Conservation (phyloP, 2,888 invertebrate species). For the Allolobophora icterica region DNA sequence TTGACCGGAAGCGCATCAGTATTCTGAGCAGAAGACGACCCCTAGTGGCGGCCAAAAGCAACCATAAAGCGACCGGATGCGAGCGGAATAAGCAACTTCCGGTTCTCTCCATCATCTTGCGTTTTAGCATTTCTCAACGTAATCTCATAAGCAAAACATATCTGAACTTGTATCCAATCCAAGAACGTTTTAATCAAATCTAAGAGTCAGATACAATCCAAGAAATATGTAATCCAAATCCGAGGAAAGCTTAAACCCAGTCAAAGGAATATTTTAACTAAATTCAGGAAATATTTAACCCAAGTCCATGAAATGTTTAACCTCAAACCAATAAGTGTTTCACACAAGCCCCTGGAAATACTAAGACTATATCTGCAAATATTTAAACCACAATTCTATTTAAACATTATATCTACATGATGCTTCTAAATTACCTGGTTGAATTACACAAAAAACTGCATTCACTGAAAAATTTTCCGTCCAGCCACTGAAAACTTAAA, state of each 20-base stretch:
- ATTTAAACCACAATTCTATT: not conserved
- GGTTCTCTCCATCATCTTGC: not conserved
- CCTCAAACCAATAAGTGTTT: not conserved
- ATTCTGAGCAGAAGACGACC: not conserved
- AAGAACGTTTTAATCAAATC: not conserved
- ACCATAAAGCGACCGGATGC: not conserved
- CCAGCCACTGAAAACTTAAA: not conserved
- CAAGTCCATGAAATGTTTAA: not conserved
- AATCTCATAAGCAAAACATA: not conserved
- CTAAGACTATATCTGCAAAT: not conserved
- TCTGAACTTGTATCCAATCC: not conserved
- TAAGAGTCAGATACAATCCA: not conserved
- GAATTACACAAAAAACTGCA: not conserved
- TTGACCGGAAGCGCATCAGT: not conserved
- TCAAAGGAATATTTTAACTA: not conserved
- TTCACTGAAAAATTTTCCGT: not conserved
- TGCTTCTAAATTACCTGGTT: not conserved
- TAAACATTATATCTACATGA: not conserved
- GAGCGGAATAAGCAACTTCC: slow-evolving; percentile 17
- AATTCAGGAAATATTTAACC: not conserved
- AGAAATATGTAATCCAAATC: not conserved
- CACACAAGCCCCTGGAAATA: not conserved
- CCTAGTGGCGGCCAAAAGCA: not conserved
- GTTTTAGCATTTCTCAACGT: not conserved
- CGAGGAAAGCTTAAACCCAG: not conserved